Evolutionary conservation across 1,140 invertebrate species (phyloP).

Genomic region (Drosophila takahashii): DNA sequence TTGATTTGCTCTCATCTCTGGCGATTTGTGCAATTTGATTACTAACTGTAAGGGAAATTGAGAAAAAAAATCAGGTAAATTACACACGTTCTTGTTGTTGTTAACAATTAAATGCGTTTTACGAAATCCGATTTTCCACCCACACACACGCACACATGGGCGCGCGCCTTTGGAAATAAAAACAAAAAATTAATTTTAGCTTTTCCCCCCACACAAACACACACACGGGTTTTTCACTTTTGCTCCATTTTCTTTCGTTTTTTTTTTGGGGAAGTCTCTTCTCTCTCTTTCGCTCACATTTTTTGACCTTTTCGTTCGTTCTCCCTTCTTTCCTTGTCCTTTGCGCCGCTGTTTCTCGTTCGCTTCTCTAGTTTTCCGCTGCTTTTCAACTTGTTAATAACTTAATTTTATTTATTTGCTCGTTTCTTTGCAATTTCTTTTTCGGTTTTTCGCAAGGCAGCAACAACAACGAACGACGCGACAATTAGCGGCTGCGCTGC

Average conservation of each 20-base stretch:
- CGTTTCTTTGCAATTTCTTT: constrained; percentile 27
- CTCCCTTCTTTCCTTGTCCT: constrained; percentile 38
- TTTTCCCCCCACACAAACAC: constrained; percentile 54
- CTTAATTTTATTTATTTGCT: constrained; percentile 17
- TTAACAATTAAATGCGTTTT: constrained; percentile 72
- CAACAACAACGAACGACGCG: constrained; percentile 54
- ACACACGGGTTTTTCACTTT: constrained; percentile 67
- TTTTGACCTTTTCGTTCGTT: constrained; percentile 58
- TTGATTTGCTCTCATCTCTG: constrained; percentile 42
- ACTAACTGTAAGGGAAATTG: constrained; percentile 32
- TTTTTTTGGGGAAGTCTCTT: constrained; percentile 23
- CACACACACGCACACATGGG: constrained; percentile 14
- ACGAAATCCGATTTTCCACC: constrained; percentile 49
- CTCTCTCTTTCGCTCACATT: constrained; percentile 17
- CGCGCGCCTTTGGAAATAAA: constrained; percentile 60
- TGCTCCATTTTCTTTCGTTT: constrained; percentile 70
- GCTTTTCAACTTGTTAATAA: constrained; percentile 21
- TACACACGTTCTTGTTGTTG: constrained; percentile 26
- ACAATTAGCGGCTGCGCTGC: constrained; percentile 78
- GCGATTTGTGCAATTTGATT: constrained; percentile 59
- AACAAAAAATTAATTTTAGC: constrained; percentile 83
- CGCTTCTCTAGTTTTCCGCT: constrained; percentile 20
- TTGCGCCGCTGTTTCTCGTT: constrained; percentile 16
- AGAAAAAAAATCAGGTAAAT: constrained; percentile 27
- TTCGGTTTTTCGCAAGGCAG: constrained; percentile 58